phyloP scores from a whole-genome alignment of 2,888 invertebrate species.

The Morpho achilles region DNA sequence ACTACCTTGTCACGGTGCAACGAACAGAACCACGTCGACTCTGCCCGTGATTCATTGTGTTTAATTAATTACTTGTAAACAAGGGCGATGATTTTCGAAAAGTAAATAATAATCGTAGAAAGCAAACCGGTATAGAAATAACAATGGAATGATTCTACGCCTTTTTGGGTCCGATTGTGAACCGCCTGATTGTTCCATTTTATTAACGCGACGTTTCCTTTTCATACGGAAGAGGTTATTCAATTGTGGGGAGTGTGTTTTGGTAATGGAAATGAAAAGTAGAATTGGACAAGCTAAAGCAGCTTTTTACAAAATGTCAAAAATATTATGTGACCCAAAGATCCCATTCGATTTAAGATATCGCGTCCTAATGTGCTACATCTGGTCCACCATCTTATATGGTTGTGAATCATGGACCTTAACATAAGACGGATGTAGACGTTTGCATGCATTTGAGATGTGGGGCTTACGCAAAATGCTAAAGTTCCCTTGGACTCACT shows the following conservation, averaged over 20 bases:
- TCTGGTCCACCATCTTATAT: no score
- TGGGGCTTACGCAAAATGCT: no score
- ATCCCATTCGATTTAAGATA: no score
- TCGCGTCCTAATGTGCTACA: no score
- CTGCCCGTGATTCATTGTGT: slow-evolving; percentile 55
- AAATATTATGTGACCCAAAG: no score
- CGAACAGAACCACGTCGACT: slow-evolving; percentile 42
- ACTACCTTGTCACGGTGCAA: slow-evolving; percentile 60
- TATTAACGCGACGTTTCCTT: slow-evolving; percentile 31
- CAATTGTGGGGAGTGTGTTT: slow-evolving; percentile 3
- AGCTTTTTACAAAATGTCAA: no score
- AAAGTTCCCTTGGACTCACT: no score
- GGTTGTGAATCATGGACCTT: no score
- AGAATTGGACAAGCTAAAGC: background rate
- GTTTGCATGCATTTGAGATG: no score
- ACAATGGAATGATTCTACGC: slow-evolving; percentile 61
- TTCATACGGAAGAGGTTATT: slow-evolving; percentile 17
- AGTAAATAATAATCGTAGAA: slow-evolving; percentile 69
- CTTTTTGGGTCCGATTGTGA: slow-evolving; percentile 37
- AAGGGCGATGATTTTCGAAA: slow-evolving; percentile 75
- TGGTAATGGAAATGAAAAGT: background rate
- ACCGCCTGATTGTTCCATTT: slow-evolving; percentile 31
- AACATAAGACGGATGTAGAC: no score
- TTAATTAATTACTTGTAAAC: slow-evolving; percentile 77
- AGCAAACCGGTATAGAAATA: slow-evolving; percentile 60